Evolutionary conservation across 2,113 vertebrate genomes (phyloP).

Genomic region (Tragelaphus scriptus): DNA sequence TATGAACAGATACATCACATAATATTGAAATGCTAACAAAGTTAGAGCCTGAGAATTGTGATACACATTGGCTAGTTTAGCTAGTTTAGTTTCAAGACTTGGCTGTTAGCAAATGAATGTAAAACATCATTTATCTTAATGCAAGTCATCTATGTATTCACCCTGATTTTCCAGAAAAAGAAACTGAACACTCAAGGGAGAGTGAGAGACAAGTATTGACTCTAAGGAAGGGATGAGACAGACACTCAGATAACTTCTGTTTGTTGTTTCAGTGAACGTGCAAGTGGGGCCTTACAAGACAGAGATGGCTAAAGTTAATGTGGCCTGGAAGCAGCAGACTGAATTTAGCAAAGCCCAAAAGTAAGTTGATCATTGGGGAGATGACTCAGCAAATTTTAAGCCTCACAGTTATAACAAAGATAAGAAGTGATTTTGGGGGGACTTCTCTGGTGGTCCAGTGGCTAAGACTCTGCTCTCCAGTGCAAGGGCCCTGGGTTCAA

Average conservation of each 20-base stretch:
- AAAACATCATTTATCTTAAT: neutral
- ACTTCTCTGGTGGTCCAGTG: neutral
- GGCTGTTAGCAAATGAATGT: neutral
- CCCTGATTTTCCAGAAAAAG: neutral
- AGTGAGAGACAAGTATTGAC: neutral
- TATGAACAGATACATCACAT: neutral
- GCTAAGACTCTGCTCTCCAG: neutral
- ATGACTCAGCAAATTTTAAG: neutral
- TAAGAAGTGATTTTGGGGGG: neutral
- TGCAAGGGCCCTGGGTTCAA: neutral
- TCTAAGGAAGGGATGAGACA: neutral
- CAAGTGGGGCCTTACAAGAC: neutral
- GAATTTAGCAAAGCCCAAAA: neutral
- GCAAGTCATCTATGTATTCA: neutral
- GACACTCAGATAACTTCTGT: neutral
- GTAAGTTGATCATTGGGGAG: neutral
- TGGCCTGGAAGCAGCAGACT: neutral
- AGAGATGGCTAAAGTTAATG: neutral
- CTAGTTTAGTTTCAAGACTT: constrained; percentile 2
- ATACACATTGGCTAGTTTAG: neutral
- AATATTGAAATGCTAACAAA: neutral
- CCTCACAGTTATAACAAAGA: neutral
- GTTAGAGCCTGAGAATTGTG: neutral
- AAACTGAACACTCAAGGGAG: neutral
- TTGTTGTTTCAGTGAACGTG: neutral